These are phyloP conservation scores for Neotragus pygmaeus DNA, from an alignment of 2,113 vertebrate species.

Conservation along the genomic window DNA sequence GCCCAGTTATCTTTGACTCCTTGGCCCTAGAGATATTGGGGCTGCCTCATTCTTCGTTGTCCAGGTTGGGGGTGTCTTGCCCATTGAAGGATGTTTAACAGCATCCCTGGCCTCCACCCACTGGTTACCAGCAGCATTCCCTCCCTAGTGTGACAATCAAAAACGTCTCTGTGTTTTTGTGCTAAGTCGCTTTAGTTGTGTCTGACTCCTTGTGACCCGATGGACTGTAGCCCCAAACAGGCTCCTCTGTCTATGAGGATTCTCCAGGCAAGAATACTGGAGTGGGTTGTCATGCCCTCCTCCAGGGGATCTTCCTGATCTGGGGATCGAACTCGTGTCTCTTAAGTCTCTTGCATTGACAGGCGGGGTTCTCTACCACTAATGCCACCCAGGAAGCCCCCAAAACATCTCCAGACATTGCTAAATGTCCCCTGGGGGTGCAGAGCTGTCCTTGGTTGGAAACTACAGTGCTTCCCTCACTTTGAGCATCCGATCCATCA, in stretches of 20 bases:
- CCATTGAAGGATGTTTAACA: rapidly evolving
- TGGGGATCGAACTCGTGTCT: not conserved
- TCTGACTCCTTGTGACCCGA: not conserved
- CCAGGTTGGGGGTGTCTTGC: rapidly evolving
- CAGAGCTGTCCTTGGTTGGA: no score
- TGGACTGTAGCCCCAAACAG: not conserved
- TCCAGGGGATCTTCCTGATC: not conserved
- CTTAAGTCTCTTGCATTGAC: not conserved
- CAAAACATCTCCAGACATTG: not conserved
- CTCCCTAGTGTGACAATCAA: not conserved
- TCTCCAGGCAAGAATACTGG: not conserved
- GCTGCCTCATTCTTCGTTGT: not conserved
- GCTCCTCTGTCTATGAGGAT: not conserved
- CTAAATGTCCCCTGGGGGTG: not conserved
- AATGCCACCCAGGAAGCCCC: not conserved
- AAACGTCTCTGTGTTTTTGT: not conserved
- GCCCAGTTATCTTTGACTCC: not conserved
- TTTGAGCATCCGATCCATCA: not conserved
- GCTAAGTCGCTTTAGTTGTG: not conserved
- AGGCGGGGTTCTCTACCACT: not conserved
- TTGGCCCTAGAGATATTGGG: not conserved
- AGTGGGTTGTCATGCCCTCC: not conserved
- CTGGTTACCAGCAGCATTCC: not conserved
- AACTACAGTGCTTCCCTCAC: not conserved
- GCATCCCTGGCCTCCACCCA: not conserved